Conservation (phyloP, 2,113 vertebrate species). For the Lamprologus callipterus region DNA sequence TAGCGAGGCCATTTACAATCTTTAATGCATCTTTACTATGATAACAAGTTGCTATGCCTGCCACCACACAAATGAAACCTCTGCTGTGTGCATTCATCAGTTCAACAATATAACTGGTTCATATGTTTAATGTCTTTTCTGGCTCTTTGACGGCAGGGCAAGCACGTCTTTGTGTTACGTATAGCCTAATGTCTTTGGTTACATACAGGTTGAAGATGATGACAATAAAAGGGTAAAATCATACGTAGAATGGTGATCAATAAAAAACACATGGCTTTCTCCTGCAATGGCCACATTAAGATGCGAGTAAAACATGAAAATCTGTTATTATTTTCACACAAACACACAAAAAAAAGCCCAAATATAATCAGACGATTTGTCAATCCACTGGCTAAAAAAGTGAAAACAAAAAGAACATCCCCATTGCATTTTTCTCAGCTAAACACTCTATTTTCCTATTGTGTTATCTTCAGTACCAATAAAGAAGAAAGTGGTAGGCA, state of each 20-base stretch:
- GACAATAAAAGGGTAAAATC: not conserved
- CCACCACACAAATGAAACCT: not conserved
- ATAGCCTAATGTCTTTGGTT: not conserved
- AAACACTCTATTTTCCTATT: not conserved
- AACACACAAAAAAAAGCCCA: not conserved
- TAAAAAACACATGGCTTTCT: not conserved
- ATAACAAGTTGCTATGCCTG: not conserved
- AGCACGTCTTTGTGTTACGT: not conserved
- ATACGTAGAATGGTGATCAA: not conserved
- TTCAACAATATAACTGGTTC: not conserved
- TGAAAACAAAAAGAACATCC: not conserved
- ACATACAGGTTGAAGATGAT: not conserved
- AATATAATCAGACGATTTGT: not conserved
- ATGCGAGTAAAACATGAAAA: not conserved
- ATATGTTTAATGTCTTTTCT: not conserved
- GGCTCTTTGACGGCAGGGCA: not conserved
- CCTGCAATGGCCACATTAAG: not conserved
- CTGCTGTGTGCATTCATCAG: not conserved
- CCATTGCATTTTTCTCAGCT: not conserved
- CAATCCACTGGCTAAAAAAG: not conserved
- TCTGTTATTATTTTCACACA: not conserved
- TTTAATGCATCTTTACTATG: not conserved
- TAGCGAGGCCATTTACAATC: not conserved
- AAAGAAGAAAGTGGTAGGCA: not conserved
- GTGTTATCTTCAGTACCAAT: conserved; percentile 13